Conservation (phyloP, 2,113 vertebrate species). For the Nanorana parkeri region DNA sequence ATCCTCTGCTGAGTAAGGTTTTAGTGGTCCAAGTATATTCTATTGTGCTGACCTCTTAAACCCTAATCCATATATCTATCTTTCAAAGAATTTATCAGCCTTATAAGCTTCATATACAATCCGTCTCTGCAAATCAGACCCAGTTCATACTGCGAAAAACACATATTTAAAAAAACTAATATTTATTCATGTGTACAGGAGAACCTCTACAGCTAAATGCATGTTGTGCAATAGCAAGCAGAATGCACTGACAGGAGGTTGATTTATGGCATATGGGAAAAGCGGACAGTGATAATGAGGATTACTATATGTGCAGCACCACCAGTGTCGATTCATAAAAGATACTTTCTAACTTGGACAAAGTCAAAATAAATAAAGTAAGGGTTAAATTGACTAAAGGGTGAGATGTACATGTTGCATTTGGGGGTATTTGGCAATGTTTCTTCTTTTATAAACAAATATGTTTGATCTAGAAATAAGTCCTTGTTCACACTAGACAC, state of each 20-base stretch:
- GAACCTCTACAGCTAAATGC: background rate
- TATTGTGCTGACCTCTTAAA: no score
- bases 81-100: no score
- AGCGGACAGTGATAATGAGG: constrained; percentile 1
- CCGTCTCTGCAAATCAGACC: background rate
- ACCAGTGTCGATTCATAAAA: background rate
- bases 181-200: constrained; percentile 30
- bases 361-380: no score
- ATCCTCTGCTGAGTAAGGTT: no score
- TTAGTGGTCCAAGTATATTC: no score
- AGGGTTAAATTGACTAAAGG: no score
- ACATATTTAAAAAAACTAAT: constrained; percentile 4
- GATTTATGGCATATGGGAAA: constrained; percentile 26
- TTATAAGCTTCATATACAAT: background rate
- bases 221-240: constrained; percentile 27
- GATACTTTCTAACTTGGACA: background rate
- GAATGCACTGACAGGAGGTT: constrained; percentile 16
- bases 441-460: no score
- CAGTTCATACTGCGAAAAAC: background rate
- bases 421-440: no score
- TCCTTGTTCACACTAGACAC: no score
- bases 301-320: background rate
- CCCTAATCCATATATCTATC: no score
- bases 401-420: no score
- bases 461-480: no score